A percentile compares a stretch with the other conserved stretches of the same genome.
phyloP scores from a whole-genome alignment of 2,888 invertebrate species.

The Chymomyza fuscimana region DNA sequence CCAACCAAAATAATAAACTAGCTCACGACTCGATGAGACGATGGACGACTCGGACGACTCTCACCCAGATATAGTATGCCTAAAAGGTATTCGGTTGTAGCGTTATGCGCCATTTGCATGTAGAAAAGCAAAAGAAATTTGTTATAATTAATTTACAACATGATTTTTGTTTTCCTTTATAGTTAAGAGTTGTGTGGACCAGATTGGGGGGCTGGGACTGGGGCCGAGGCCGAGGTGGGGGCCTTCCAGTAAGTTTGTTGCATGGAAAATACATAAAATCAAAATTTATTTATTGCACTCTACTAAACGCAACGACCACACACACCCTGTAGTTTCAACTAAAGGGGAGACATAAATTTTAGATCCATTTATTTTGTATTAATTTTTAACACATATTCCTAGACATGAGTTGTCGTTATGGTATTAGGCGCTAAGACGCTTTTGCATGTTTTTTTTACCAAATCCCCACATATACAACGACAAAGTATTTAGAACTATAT shows the following conservation, averaged over 20 bases:
- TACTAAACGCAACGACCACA: slow-evolving; percentile 34
- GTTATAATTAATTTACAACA: slow-evolving; percentile 76
- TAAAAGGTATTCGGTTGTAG: slow-evolving; percentile 34
- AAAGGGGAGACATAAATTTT: slow-evolving; percentile 38
- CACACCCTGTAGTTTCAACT: slow-evolving; percentile 2
- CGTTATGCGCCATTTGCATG: slow-evolving; percentile 14
- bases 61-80: slow-evolving; percentile 10
- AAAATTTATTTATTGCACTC: slow-evolving; percentile 66
- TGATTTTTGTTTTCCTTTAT: slow-evolving; percentile 47
- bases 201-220: slow-evolving; percentile 34
- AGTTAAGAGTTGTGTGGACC: slow-evolving; percentile 16
- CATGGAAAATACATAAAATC: slow-evolving; percentile 36
- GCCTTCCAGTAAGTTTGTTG: slow-evolving; percentile 1
- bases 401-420: slow-evolving; percentile 8
- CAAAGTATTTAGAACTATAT: slow-evolving; percentile 1
- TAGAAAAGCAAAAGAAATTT: slow-evolving; percentile 53
- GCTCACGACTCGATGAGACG: slow-evolving; percentile 12
- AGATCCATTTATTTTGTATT: slow-evolving; percentile 37
- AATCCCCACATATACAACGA: background rate
- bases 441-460: slow-evolving; percentile 4
- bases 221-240: background rate
- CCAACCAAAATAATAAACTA: background rate
- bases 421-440: slow-evolving; percentile 2
- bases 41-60: background rate
- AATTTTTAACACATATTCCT: slow-evolving; percentile 28